phyloP scores from a whole-genome alignment of 2,113 vertebrate species.

The Junco hyemalis region DNA sequence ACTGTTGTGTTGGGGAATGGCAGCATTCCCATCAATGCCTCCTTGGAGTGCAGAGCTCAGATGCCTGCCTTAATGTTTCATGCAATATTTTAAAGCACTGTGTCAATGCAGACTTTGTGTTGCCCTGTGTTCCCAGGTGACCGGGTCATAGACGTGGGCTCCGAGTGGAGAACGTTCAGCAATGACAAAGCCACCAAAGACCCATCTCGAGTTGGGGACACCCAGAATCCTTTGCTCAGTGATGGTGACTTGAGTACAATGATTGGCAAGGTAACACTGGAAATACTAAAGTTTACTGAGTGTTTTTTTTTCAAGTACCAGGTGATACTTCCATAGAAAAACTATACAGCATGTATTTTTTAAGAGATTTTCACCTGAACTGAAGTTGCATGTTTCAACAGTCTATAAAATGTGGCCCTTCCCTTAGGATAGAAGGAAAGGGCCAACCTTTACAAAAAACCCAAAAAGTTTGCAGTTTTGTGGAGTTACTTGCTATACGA shows the following conservation, averaged over 20 bases:
- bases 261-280: conserved; percentile 89
- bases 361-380: not conserved
- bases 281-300: not conserved
- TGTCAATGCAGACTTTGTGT: not conserved
- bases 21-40: not conserved
- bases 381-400: not conserved
- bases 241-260: conserved; percentile 96
- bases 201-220: conserved; percentile 96
- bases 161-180: conserved; percentile 98
- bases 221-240: conserved; percentile 94
- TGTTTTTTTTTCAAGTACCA: not conserved
- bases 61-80: not conserved
- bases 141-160: conserved; percentile 95
- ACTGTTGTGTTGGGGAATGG: not conserved
- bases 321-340: not conserved
- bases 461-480: not conserved
- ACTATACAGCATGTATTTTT: not conserved
- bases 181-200: conserved; percentile 99
- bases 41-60: not conserved
- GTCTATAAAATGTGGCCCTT: not conserved
- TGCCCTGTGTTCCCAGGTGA: conserved; percentile 82
- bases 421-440: not conserved
- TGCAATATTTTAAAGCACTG: not conserved
- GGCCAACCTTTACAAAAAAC: not conserved
- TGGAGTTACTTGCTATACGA: not conserved